Evolutionary conservation across 1,140 invertebrate species (phyloP).

Genomic region (Diabrotica virgifera): DNA sequence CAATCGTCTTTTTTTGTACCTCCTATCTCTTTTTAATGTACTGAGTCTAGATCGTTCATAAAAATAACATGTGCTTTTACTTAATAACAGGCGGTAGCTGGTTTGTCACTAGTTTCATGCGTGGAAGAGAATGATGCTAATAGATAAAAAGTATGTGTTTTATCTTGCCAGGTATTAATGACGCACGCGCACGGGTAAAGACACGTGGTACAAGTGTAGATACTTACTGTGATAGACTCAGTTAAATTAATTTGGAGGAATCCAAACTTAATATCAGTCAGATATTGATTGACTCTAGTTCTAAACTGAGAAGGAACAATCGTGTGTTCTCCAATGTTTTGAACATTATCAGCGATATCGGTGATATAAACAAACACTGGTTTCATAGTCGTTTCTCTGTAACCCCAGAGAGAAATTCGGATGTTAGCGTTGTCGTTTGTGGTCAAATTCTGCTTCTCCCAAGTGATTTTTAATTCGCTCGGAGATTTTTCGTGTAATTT

Average conservation of each 20-base stretch:
- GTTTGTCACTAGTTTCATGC: too few species aligned
- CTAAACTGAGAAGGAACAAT: slow-evolving; percentile 52
- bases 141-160: too few species aligned
- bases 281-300: slow-evolving; percentile 63
- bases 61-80: too few species aligned
- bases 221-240: slow-evolving; percentile 61
- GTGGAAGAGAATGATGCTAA: too few species aligned
- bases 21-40: too few species aligned
- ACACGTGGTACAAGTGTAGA: neutral
- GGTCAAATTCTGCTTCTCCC: slow-evolving; percentile 83
- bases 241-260: slow-evolving; percentile 90
- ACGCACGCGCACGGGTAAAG: too few species aligned
- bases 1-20: too few species aligned
- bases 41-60: too few species aligned
- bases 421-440: slow-evolving; percentile 70
- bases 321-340: slow-evolving; percentile 42
- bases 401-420: slow-evolving; percentile 81
- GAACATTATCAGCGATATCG: slow-evolving; percentile 34
- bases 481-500: slow-evolving; percentile 70
- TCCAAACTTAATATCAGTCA: slow-evolving; percentile 77
- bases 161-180: too few species aligned
- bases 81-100: too few species aligned
- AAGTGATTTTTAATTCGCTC: slow-evolving; percentile 70
- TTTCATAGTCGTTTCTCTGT: slow-evolving; percentile 75
- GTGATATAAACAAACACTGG: slow-evolving; percentile 64